A percentile compares a stretch with the other conserved stretches of the same genome.
These are phyloP conservation scores for Clepsis dumicolana DNA, from an alignment of 2,888 invertebrate genomes.

Conservation along the genomic window DNA sequence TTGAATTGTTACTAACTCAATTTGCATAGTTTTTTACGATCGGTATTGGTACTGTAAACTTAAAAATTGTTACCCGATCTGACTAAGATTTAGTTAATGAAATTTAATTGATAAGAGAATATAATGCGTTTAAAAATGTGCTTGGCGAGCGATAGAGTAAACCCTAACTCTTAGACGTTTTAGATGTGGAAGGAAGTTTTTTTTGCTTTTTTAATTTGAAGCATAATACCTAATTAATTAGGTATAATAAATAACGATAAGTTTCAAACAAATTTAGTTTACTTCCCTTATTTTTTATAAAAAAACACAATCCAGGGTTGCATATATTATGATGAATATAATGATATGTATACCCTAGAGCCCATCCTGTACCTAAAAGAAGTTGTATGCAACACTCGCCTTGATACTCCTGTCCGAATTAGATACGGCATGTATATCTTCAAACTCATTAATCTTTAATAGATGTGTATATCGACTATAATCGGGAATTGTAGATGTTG, in stretches of 20 bases:
- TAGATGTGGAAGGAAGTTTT: background rate
- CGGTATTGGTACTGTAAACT: too few species aligned
- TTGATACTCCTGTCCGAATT: conserved; percentile 11
- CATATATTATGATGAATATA: background rate
- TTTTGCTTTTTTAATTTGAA: background rate
- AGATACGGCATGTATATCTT: conserved; percentile 49
- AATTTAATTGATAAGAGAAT: background rate
- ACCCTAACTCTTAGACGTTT: background rate
- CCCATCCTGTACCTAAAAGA: background rate
- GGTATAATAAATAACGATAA: background rate
- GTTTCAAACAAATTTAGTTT: background rate
- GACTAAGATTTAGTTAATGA: background rate
- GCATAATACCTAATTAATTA: too few species aligned
- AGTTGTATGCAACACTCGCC: background rate
- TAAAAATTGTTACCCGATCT: too few species aligned
- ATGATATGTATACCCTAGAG: background rate
- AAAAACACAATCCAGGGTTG: too few species aligned
- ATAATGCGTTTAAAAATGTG: background rate
- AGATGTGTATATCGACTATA: conserved; percentile 46
- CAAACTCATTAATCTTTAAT: conserved; percentile 45
- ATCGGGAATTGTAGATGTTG: conserved; percentile 60
- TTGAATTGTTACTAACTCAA: too few species aligned
- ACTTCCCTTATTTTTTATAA: background rate
- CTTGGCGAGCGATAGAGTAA: background rate
- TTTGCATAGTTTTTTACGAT: too few species aligned